Base-by-base conservation (phyloP, 2,888 invertebrate genomes). In the Drosophila anomelani region DNA sequence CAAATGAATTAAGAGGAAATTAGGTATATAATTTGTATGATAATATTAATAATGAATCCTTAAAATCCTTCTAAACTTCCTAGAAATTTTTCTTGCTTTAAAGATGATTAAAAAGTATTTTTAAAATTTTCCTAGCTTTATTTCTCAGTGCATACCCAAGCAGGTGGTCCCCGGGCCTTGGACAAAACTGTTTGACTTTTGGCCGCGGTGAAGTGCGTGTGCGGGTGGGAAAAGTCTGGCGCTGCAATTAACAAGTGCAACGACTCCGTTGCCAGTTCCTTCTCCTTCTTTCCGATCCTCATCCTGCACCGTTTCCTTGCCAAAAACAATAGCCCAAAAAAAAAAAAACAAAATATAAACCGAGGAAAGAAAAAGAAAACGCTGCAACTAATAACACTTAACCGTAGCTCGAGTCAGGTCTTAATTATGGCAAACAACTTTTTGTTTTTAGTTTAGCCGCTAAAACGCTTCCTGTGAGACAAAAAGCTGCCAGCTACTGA, bases 371-470 rank as follows among this genome's bases (percentile, higher is more conserved):
- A 34, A 34, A 34, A 20, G 34, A 36, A 51, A 66, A 59, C 12
- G 71, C 66, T 61, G 43, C 54, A 80, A 88, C 89, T 86, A 88
- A 84, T 86, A 88, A 78, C 85, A 81, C 89, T 87, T 86, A 84
- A 77, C 49, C 56, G n/a, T 34, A 17, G 61, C 54, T 12, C 26
- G 57, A 54, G 75, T 78, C 84, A 88, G 80, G 77, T 86, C 88
- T 88, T 85, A 85, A 89, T 87, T 89, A 85, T 77, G 79, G 70
- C 80, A 68, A 78, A 72, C 77, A 89, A 85, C 70, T 88, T 84
- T 88, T 75, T 82, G 80, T 55, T 54, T 54, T 72, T 63, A 47
- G 55, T 57, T 69, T 75, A 55, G 73, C 59, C 43, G 55, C 76
- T 77, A 78, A 78, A 81, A 83, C 76, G 77, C 74, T 84, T 77